Conservation (phyloP, 2,113 vertebrate genomes). For the Sus scrofa region DNA sequence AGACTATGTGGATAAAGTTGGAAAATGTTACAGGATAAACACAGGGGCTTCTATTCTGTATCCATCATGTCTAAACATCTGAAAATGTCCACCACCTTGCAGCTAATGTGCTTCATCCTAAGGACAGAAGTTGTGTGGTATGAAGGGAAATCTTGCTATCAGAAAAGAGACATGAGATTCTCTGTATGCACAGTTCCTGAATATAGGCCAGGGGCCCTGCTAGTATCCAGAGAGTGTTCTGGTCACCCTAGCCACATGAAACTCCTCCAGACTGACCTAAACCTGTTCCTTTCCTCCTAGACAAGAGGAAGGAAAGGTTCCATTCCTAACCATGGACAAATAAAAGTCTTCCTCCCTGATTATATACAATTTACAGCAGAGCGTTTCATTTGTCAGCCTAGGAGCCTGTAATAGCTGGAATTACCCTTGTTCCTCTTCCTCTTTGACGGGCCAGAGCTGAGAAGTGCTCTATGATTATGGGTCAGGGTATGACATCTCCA, state of each 20-base stretch:
- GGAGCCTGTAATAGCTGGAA: constrained; percentile 80
- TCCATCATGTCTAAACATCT: not conserved
- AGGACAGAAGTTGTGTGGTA: not conserved
- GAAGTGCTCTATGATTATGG: constrained; percentile 78
- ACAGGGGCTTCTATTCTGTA: not conserved
- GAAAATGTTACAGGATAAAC: not conserved
- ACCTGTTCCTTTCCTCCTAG: constrained; percentile 75
- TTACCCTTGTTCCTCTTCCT: constrained; percentile 81
- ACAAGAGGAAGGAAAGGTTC: constrained; percentile 81
- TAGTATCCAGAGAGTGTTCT: constrained; percentile 47
- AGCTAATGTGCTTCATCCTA: not conserved
- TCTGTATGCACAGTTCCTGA: constrained; percentile 54
- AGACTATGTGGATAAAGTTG: not conserved
- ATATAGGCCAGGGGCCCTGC: constrained; percentile 38
- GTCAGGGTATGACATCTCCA: constrained; percentile 3
- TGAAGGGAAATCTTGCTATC: constrained; percentile 30
- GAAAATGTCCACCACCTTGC: not conserved
- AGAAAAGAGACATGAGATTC: constrained; percentile 48
- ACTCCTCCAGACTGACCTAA: constrained; percentile 78
- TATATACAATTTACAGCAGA: constrained; percentile 81
- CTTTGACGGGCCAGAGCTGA: constrained; percentile 63
- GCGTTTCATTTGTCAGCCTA: constrained; percentile 77
- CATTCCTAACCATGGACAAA: constrained; percentile 79
- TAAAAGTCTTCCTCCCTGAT: constrained; percentile 80
- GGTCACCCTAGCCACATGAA: constrained; percentile 63